A percentile compares a stretch with the other conserved stretches of the same genome.
These are phyloP conservation scores for Linnaemya vulpina DNA, from an alignment of 2,888 invertebrate genomes.

Conservation along the genomic window DNA sequence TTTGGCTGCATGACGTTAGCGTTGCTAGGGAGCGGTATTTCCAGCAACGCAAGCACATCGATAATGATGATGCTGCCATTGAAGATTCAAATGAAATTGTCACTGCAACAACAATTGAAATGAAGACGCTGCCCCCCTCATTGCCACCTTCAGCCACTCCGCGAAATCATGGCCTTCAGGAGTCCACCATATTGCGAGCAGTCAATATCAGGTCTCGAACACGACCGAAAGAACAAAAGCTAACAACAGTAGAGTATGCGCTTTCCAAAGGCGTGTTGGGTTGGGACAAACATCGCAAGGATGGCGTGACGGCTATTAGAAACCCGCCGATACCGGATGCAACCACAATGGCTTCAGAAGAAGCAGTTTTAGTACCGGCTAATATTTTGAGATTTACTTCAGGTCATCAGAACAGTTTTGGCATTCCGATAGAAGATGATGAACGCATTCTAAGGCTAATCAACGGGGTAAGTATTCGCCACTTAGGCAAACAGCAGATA, in stretches of 20 bases:
- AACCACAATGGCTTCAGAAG: slow-evolving; percentile 68
- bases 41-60: slow-evolving; percentile 74
- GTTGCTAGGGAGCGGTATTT: slow-evolving; percentile 78
- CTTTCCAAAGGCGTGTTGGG: slow-evolving; percentile 63
- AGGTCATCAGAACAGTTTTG: slow-evolving; percentile 86
- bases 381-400: slow-evolving; percentile 84
- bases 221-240: slow-evolving; percentile 69
- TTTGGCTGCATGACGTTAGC: slow-evolving; percentile 80
- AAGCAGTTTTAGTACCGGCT: slow-evolving; percentile 75
- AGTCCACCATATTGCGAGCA: slow-evolving; percentile 77
- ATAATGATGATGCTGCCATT: slow-evolving; percentile 19
- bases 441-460: slow-evolving; percentile 82
- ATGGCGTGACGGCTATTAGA: slow-evolving; percentile 6
- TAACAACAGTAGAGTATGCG: slow-evolving; percentile 68
- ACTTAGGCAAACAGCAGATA: not conserved
- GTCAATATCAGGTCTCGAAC: slow-evolving; percentile 62
- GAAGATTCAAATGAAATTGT: slow-evolving; percentile 57
- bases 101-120: slow-evolving; percentile 48
- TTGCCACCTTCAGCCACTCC: slow-evolving; percentile 48
- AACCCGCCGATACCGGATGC: slow-evolving; percentile 46
- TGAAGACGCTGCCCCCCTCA: slow-evolving; percentile 58
- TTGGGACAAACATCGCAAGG: slow-evolving; percentile 70
- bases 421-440: slow-evolving; percentile 86
- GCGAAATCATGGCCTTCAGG: slow-evolving; percentile 69
- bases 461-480: slow-evolving; percentile 77